A percentile compares a stretch with the other conserved stretches of the same genome.
phyloP scores from a whole-genome alignment of 2,797 vertebrate genomes.

The Enteromius afrohamiltoni region DNA sequence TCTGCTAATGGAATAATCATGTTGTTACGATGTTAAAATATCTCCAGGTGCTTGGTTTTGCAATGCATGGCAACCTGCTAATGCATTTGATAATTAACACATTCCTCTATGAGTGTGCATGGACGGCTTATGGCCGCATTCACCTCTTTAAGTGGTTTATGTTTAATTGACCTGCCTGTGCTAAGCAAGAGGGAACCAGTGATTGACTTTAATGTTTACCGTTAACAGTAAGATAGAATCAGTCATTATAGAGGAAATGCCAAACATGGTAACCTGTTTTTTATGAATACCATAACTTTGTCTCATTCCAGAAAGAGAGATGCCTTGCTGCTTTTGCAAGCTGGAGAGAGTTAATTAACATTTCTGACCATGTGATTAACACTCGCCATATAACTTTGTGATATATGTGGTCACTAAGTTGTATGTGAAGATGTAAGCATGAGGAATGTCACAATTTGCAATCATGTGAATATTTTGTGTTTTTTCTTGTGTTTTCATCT shows the following conservation, averaged over 20 bases:
- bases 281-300: slow-evolving; percentile 52
- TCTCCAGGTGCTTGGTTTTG: slow-evolving; percentile 61
- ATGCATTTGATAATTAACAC: slow-evolving; percentile 70
- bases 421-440: slow-evolving; percentile 39
- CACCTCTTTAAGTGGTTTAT: slow-evolving; percentile 66
- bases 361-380: slow-evolving; percentile 39
- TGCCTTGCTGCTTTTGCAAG: slow-evolving; percentile 28
- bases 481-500: slow-evolving; percentile 30
- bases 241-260: slow-evolving; percentile 60
- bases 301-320: slow-evolving; percentile 41
- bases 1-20: slow-evolving; percentile 7
- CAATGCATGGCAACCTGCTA: slow-evolving; percentile 71
- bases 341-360: slow-evolving; percentile 16
- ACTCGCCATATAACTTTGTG: slow-evolving; percentile 40
- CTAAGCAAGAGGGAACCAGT: slow-evolving; percentile 64
- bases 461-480: slow-evolving; percentile 32
- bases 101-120: slow-evolving; percentile 60
- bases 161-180: slow-evolving; percentile 74
- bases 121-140: slow-evolving; percentile 66
- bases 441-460: slow-evolving; percentile 42
- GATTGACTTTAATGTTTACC: slow-evolving; percentile 59
- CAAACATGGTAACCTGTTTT: slow-evolving; percentile 55
- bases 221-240: slow-evolving; percentile 63
- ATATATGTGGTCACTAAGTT: background rate
- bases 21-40: slow-evolving; percentile 42